A percentile compares a stretch with the other conserved stretches of the same genome.
Evolutionary conservation across 2,888 invertebrate species (phyloP).

Genomic region (Sylvicola fuscatus): DNA sequence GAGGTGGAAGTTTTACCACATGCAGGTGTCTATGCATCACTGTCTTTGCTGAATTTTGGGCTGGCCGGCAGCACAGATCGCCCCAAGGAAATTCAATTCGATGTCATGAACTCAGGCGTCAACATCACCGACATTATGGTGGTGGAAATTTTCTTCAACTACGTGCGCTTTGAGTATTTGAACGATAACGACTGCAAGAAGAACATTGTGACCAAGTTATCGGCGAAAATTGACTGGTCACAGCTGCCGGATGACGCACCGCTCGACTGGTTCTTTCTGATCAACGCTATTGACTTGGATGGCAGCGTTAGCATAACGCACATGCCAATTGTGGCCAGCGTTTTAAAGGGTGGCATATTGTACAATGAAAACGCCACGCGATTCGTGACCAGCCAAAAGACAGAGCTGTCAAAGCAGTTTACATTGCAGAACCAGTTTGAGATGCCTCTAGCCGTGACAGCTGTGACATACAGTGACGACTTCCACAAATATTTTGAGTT

Average conservation of each 20-base stretch:
- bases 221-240: constrained; percentile 7
- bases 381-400: constrained; percentile 11
- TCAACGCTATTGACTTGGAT: background rate
- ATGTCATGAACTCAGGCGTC: constrained; percentile 15
- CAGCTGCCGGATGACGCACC: too few relatives aligned
- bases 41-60: constrained; percentile 62
- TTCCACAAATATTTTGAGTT: background rate
- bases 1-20: constrained; percentile 57
- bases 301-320: background rate
- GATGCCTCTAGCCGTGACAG: constrained; percentile 48
- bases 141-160: background rate
- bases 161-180: too few relatives aligned
- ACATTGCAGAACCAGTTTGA: constrained; percentile 51
- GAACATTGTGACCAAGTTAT: background rate
- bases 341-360: constrained; percentile 7
- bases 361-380: constrained; percentile 25
- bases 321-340: background rate
- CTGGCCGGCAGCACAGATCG: constrained; percentile 49
- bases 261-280: too few relatives aligned
- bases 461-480: constrained; percentile 35
- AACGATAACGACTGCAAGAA: too few relatives aligned
- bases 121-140: constrained; percentile 5
- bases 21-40: constrained; percentile 58
- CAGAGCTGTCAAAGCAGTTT: constrained; percentile 13
- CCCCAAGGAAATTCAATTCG: constrained; percentile 30